phyloP scores from a whole-genome alignment of 2,113 vertebrate species.

The Vidua macroura region DNA sequence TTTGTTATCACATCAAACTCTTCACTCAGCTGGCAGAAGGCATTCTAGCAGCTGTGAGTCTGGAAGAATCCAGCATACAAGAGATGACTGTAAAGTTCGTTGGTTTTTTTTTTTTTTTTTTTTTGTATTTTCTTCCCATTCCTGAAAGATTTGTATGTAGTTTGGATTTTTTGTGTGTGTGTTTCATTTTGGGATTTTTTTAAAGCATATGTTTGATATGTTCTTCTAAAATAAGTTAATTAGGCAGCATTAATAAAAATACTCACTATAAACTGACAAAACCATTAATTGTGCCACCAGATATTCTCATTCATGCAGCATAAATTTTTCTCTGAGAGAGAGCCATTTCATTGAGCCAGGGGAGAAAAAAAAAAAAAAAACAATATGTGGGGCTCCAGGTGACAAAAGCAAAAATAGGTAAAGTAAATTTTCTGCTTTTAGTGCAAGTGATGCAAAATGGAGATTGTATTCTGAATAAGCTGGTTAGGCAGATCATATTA shows the following conservation, averaged over 20 bases:
- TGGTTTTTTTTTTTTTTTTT: not conserved
- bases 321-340: not conserved
- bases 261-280: not conserved
- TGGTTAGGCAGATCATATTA: not conserved
- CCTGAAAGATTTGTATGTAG: not conserved
- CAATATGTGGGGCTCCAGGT: not conserved
- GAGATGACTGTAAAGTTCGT: constrained; percentile 31
- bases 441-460: not conserved
- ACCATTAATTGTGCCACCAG: not conserved
- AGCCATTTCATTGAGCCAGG: not conserved
- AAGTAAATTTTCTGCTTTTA: not conserved
- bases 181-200: not conserved
- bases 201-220: not conserved
- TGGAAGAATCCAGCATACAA: constrained; percentile 46
- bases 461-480: not conserved
- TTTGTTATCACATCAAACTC: constrained; percentile 56
- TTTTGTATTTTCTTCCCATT: not conserved
- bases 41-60: constrained; percentile 41
- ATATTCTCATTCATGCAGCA: not conserved
- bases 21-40: constrained; percentile 59
- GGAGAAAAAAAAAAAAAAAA: not conserved
- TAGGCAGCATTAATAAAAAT: not conserved
- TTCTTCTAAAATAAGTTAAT: not conserved
- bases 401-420: not conserved
- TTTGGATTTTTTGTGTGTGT: not conserved